Evolutionary conservation across 2,888 invertebrate species (phyloP).

Genomic region (Heliconius sara): DNA sequence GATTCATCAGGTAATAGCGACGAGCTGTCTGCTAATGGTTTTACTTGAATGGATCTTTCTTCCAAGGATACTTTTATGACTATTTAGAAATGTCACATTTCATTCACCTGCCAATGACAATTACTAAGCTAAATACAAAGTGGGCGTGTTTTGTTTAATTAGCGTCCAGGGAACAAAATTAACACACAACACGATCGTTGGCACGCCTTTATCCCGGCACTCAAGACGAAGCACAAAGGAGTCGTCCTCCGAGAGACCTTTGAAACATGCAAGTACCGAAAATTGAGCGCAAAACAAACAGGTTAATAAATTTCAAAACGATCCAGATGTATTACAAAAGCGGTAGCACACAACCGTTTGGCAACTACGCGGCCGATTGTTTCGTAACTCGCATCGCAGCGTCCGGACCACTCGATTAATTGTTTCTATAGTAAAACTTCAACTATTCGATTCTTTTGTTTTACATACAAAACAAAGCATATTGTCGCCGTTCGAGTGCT

Average conservation of each 20-base stretch:
- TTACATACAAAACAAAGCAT: conserved; percentile 58
- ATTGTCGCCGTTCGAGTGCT: conserved; percentile 57
- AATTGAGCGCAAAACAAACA: conserved; percentile 76
- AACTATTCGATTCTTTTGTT: conserved; percentile 74
- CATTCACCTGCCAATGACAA: conserved; percentile 67
- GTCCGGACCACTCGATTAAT: conserved; percentile 82
- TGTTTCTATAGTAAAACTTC: conserved; percentile 76
- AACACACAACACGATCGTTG: conserved; percentile 69
- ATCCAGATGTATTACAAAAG: conserved; percentile 84
- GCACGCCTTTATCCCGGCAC: conserved; percentile 69
- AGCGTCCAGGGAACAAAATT: conserved; percentile 76
- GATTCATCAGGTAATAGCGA: conserved; percentile 62
- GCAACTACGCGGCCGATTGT: conserved; percentile 75
- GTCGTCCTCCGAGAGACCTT: conserved; percentile 73
- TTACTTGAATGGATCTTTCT: conserved; percentile 60
- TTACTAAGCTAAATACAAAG: conserved; percentile 62
- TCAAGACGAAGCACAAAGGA: conserved; percentile 67
- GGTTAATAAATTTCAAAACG: conserved; percentile 83
- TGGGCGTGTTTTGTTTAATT: conserved; percentile 78
- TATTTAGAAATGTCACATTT: conserved; percentile 55
- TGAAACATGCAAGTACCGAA: conserved; percentile 65
- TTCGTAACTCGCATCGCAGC: conserved; percentile 78
- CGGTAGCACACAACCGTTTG: conserved; percentile 79
- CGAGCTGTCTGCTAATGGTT: conserved; percentile 63
- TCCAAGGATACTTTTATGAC: conserved; percentile 44